A percentile compares a stretch with the other conserved stretches of the same genome.
These are phyloP conservation scores for Tineola bisselliella DNA, from an alignment of 2,888 invertebrate genomes.

Conservation along the genomic window DNA sequence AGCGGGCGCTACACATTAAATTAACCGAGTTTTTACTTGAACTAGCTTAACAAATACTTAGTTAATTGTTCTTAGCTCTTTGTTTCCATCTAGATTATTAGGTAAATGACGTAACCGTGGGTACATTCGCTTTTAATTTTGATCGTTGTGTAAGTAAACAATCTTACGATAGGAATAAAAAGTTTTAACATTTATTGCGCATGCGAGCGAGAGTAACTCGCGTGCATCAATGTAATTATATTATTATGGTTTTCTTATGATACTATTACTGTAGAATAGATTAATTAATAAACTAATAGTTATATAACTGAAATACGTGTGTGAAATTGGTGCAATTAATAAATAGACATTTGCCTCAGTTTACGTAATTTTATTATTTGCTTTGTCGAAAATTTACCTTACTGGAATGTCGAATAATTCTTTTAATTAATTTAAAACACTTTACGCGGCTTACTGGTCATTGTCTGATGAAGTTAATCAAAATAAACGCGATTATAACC, in stretches of 20 bases:
- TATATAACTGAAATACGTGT: neutral
- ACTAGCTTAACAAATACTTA: constrained; percentile 57
- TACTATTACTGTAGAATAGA: constrained; percentile 9
- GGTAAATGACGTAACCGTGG: constrained; percentile 45
- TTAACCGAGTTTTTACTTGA: constrained; percentile 50
- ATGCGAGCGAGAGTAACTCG: constrained; percentile 28
- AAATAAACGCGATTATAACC: no score
- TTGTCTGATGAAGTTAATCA: no score
- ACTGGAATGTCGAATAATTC: no score
- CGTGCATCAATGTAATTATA: constrained; percentile 23
- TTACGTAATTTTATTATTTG: neutral
- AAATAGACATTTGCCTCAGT: neutral
- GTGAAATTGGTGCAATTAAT: neutral
- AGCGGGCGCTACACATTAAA: constrained; percentile 51
- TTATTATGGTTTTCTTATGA: constrained; percentile 3
- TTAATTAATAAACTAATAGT: constrained; percentile 5
- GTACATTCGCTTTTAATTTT: constrained; percentile 33
- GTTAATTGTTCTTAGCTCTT: constrained; percentile 54
- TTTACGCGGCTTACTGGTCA: no score
- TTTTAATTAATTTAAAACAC: neutral
- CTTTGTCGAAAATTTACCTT: no score
- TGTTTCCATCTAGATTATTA: constrained; percentile 48
- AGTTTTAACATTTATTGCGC: constrained; percentile 26
- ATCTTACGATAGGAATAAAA: constrained; percentile 26
- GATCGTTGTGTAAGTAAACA: constrained; percentile 44